Conservation (phyloP, 2,113 vertebrate species). For the Trachemys scripta region DNA sequence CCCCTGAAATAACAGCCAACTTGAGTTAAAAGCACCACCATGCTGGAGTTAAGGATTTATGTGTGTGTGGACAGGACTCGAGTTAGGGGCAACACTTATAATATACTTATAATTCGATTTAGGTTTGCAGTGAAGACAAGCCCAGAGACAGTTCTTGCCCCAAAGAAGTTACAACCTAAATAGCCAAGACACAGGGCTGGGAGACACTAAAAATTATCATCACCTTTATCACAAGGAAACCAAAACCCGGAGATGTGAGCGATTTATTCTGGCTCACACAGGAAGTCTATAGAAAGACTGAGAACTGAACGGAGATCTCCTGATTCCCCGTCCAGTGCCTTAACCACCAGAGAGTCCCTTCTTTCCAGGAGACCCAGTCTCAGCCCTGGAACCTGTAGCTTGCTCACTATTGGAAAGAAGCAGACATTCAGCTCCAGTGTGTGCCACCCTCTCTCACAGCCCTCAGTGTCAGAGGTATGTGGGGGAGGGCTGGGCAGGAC, state of each 20-base stretch:
- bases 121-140: neutral
- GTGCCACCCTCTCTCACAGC: neutral
- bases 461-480: neutral
- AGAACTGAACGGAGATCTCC: neutral
- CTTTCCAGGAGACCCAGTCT: neutral
- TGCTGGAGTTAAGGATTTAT: neutral
- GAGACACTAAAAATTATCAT: neutral
- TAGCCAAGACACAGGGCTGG: neutral
- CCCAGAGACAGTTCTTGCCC: neutral
- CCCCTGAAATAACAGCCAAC: neutral
- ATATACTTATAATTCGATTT: neutral
- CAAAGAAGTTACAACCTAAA: neutral
- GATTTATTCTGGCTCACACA: neutral
- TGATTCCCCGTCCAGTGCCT: neutral
- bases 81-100: neutral
- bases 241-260: neutral
- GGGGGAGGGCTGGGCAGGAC: neutral
- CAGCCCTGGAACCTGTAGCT: neutral
- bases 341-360: neutral
- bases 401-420: slow-evolving; percentile 14
- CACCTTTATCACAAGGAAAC: neutral
- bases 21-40: neutral
- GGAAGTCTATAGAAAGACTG: neutral
- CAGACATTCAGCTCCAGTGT: neutral
- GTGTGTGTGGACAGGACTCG: neutral